These are phyloP conservation scores for Leptodactylus fuscus DNA, from an alignment of 2,113 vertebrate species.

Conservation along the genomic window DNA sequence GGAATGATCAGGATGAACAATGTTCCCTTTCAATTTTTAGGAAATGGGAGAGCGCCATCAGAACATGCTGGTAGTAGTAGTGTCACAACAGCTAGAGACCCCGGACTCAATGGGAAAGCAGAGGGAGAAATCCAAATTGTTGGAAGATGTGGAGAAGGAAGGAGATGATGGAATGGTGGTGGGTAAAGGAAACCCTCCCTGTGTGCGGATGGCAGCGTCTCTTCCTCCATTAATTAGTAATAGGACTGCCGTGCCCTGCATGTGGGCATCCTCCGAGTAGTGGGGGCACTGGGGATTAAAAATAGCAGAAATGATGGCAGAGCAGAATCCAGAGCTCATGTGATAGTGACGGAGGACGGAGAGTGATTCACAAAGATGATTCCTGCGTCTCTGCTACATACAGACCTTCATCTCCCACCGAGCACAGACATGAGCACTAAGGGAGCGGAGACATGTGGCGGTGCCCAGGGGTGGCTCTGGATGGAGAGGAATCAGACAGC, in stretches of 20 bases:
- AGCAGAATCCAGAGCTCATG: neutral
- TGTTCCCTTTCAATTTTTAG: too few relatives aligned
- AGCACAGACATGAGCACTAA: neutral
- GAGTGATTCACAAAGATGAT: conserved; percentile 1
- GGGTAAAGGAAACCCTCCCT: neutral
- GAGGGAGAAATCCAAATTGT: neutral
- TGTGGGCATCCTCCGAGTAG: neutral
- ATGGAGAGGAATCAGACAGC: neutral
- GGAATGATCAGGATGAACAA: too few relatives aligned
- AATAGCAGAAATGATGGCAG: neutral
- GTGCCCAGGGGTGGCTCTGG: neutral
- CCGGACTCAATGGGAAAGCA: neutral
- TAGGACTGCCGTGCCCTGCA: neutral
- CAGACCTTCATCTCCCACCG: neutral
- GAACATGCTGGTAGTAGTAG: too few relatives aligned
- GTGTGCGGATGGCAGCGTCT: neutral
- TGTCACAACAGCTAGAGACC: neutral
- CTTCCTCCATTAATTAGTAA: conserved; percentile 2
- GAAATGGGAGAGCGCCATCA: too few relatives aligned
- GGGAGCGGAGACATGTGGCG: neutral
- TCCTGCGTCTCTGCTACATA: neutral
- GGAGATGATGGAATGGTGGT: neutral
- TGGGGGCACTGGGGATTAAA: conserved; percentile 7
- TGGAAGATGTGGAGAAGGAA: neutral
- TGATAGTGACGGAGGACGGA: neutral